A percentile compares a stretch with the other conserved stretches of the same genome.
Conservation (phyloP, 2,888 invertebrate species). For the Noctua janthina region DNA sequence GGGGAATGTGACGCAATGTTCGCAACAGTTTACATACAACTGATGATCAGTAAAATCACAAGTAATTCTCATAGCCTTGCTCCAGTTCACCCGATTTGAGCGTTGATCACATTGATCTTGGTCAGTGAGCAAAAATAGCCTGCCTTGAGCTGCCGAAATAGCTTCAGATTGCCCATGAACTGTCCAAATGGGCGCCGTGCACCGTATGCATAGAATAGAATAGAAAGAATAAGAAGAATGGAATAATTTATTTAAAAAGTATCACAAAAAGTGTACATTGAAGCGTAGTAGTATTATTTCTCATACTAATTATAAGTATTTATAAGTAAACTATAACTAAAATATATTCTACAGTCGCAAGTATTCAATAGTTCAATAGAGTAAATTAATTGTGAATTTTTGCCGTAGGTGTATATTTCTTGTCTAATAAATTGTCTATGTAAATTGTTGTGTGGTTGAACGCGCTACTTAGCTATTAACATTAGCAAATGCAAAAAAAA, state of each 20-base stretch:
- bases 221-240: no score
- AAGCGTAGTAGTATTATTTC: no score
- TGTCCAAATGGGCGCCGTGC: conserved; percentile 9
- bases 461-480: conserved; percentile 15
- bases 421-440: conserved; percentile 24
- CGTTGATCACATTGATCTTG: conserved; percentile 59
- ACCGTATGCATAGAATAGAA: not conserved
- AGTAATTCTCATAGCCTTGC: conserved; percentile 65
- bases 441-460: conserved; percentile 22
- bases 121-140: conserved; percentile 41
- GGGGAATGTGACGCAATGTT: conserved; percentile 24
- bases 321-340: no score
- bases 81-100: conserved; percentile 55
- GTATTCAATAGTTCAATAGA: no score
- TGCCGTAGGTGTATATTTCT: conserved; percentile 22
- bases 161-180: conserved; percentile 50
- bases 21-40: conserved; percentile 35
- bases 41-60: conserved; percentile 51
- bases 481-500: not conserved
- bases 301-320: no score
- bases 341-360: no score
- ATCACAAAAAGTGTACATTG: no score
- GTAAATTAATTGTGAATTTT: not conserved
- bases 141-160: conserved; percentile 55
- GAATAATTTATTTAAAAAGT: no score